Percentiles rank a stretch among this genome's conserved stretches.
Evolutionary conservation across 2,113 vertebrate species (phyloP).

Genomic region (Zeus faber): DNA sequence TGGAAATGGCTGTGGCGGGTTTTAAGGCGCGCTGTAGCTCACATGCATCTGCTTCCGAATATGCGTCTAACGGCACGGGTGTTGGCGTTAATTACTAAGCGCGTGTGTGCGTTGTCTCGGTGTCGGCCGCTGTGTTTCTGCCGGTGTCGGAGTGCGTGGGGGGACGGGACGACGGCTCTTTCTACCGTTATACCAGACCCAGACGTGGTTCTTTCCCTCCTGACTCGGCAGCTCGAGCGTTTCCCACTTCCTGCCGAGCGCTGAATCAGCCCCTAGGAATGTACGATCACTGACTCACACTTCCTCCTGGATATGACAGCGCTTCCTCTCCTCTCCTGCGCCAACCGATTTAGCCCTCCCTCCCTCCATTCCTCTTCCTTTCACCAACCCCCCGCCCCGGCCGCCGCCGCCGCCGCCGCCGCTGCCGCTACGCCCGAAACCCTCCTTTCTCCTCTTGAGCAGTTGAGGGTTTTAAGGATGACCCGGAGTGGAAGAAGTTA

Average conservation of each 20-base stretch:
- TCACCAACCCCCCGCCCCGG: constrained; percentile 33
- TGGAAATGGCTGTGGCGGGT: background rate
- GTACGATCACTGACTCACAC: constrained; percentile 75
- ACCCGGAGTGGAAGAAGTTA: constrained; percentile 69
- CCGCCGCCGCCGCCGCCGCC: too few relatives aligned
- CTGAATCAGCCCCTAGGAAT: constrained; percentile 79
- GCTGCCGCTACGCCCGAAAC: too few relatives aligned
- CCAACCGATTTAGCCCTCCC: constrained; percentile 56
- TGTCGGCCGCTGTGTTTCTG: background rate
- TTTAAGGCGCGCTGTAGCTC: too few relatives aligned
- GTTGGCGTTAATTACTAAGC: too few relatives aligned
- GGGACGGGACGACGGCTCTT: constrained; percentile 21
- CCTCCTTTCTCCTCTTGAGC: constrained; percentile 50
- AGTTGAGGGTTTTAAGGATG: constrained; percentile 43
- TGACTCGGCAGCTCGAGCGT: constrained; percentile 56
- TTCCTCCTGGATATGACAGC: constrained; percentile 80
- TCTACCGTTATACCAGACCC: constrained; percentile 34
- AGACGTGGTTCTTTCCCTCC: constrained; percentile 48
- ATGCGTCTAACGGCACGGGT: too few relatives aligned
- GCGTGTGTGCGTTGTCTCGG: background rate
- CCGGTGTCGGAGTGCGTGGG: background rate
- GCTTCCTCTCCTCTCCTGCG: constrained; percentile 65
- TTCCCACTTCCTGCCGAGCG: constrained; percentile 67
- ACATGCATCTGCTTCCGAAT: too few relatives aligned
- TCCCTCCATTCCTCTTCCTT: constrained; percentile 47